Evolutionary conservation across 2,797 vertebrate genomes (phyloP), one percentile per base, ranked within the genome.

Genomic region (Merluccius polli): DNA sequence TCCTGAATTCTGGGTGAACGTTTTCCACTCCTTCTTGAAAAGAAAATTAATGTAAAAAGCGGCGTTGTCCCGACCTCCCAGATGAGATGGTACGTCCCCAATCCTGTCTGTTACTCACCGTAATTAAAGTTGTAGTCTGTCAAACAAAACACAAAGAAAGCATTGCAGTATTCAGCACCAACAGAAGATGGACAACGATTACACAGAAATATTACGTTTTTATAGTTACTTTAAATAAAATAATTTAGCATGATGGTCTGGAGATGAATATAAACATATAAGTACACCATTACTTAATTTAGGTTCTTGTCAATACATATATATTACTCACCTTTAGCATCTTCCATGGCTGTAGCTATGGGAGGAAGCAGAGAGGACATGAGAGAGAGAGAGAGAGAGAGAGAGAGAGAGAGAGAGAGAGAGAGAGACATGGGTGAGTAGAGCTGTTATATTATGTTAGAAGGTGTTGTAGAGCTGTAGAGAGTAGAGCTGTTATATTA

Each of bases 71-170:
- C 65, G 75, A 86, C 83, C 82, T 88, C 70, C 79, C 84, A 91
- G 88, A 89, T 90, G 84, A n/a, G n/a, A n/a, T n/a, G n/a, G n/a
- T n/a, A n/a, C n/a, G 90, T 92, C 90, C 89, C n/a, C 89, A 48
- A 48, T 6, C 73, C 71, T 72, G 83, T 80, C 67, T 69, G 72
- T 72, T 74, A 92, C 94, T 94, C 87, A 95, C 94, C 94, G 31
- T 95, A 95, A 59, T 92, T 63, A 90, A 95, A 95, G 70, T 94
- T 89, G 65, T 83, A 82, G 79, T 93, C 93, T 92, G 88, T 2
- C 63, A 77, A 72, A 75, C 76, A 88, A 73, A 87, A 73, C 33
- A 85, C 76, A 84, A 44, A 83, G 35, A 59, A 7, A 52, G 6
- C 48, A 5, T 44, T 44, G 2, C 1, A 15, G 36, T 18, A 38